These are phyloP conservation scores for Orestias chungarensis DNA, from an alignment of 2,797 vertebrate species.

Conservation along the genomic window DNA sequence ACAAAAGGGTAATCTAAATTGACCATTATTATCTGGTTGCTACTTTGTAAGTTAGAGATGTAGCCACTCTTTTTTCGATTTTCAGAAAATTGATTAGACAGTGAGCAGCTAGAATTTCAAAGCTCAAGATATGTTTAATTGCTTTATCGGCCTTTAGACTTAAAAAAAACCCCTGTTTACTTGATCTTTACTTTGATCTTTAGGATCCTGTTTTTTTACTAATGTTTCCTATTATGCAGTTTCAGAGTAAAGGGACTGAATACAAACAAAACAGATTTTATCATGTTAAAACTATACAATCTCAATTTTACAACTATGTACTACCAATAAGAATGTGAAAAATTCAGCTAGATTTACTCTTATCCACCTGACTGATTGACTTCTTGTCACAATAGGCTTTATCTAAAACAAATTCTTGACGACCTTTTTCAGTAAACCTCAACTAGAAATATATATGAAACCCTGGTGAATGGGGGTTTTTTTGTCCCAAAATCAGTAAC, in stretches of 20 bases:
- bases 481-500: conserved; percentile 41
- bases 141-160: not conserved
- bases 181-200: not conserved
- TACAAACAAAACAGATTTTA: not conserved
- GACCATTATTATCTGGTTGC: not conserved
- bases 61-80: not conserved
- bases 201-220: not conserved
- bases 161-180: not conserved
- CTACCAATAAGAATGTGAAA: not conserved
- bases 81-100: not conserved
- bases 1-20: not conserved
- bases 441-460: conserved; percentile 45
- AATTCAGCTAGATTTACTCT: conserved; percentile 45
- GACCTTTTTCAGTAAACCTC: conserved; percentile 33
- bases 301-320: not conserved
- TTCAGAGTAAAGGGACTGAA: not conserved
- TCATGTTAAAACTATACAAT: not conserved
- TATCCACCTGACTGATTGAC: conserved; percentile 14
- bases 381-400: conserved; percentile 3
- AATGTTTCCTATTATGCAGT: not conserved
- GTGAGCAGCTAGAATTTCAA: too few relatives aligned
- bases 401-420: conserved; percentile 29
- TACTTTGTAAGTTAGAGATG: too few relatives aligned
- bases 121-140: too few relatives aligned
- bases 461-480: conserved; percentile 41